Conservation (phyloP, 2,888 invertebrate species). For the Drosophila atripex region DNA sequence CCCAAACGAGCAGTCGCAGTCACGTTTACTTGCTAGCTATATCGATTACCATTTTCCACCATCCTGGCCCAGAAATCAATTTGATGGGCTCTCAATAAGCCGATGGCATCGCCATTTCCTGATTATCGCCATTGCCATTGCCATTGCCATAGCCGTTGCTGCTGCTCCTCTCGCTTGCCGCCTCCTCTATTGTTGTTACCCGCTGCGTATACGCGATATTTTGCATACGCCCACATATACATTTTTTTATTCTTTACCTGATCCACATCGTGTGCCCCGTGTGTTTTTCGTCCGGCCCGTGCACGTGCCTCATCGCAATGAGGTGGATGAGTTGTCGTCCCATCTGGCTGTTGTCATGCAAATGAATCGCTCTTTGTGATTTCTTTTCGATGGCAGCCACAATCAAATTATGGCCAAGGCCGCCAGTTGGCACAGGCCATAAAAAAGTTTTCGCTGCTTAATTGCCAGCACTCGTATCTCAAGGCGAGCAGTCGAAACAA, state of each 20-base stretch:
- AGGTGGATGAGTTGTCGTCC: slow-evolving; percentile 57
- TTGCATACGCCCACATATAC: slow-evolving; percentile 34
- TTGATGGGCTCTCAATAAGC: slow-evolving; percentile 77
- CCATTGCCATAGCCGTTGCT: not conserved
- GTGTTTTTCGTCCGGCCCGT: slow-evolving; percentile 39
- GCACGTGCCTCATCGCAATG: slow-evolving; percentile 57
- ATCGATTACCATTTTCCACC: slow-evolving; percentile 40
- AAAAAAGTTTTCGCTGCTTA: slow-evolving; percentile 47
- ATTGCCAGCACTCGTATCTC: slow-evolving; percentile 46
- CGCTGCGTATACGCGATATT: slow-evolving; percentile 54
- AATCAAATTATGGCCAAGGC: slow-evolving; percentile 36
- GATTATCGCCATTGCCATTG: slow-evolving; percentile 63
- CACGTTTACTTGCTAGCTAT: slow-evolving; percentile 62
- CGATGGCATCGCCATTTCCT: slow-evolving; percentile 67
- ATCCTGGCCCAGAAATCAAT: slow-evolving; percentile 66
- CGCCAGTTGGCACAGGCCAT: slow-evolving; percentile 28
- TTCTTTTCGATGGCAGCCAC: slow-evolving; percentile 32
- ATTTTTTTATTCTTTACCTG: slow-evolving; percentile 20
- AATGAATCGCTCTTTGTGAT: slow-evolving; percentile 50
- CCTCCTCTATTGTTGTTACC: slow-evolving; percentile 49
- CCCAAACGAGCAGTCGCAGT: slow-evolving; percentile 49
- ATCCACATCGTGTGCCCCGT: slow-evolving; percentile 28
- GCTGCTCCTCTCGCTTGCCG: slow-evolving; percentile 14
- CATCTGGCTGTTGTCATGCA: slow-evolving; percentile 51
- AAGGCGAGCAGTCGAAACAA: slow-evolving; percentile 25